Evolutionary conservation across 1,140 invertebrate species (phyloP).

Genomic region (Formica exsecta): DNA sequence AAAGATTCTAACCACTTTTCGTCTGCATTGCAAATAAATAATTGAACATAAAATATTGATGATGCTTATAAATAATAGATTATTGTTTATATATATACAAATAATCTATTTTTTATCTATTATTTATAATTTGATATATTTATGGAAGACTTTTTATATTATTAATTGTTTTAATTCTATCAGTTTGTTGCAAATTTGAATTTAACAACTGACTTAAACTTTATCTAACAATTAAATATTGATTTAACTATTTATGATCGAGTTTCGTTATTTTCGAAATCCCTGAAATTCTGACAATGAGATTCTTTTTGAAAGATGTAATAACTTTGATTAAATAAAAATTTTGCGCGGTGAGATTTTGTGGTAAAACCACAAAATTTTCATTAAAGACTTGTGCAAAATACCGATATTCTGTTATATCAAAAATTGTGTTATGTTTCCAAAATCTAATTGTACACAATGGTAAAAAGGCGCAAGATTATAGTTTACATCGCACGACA

Average conservation of each 20-base stretch:
- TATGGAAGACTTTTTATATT: neutral
- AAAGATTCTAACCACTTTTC: neutral
- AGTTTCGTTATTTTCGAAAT: neutral
- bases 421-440: neutral
- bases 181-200: neutral
- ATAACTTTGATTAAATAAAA: neutral
- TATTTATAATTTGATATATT: neutral
- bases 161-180: neutral
- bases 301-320: neutral
- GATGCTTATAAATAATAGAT: too few species aligned
- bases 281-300: too few species aligned
- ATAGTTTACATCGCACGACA: neutral
- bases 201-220: too few species aligned
- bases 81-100: neutral
- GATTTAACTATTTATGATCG: neutral
- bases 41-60: neutral
- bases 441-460: slow-evolving; percentile 18
- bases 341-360: neutral
- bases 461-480: neutral
- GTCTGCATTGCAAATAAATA: neutral
- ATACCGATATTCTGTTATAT: neutral
- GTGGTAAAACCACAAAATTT: neutral
- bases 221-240: neutral
- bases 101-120: neutral
- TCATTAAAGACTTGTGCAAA: neutral